A percentile compares a stretch with the other conserved stretches of the same genome.
Evolutionary conservation across 2,113 vertebrate species (phyloP).

Genomic region (Sinocyclocheilus maitianheensis): DNA sequence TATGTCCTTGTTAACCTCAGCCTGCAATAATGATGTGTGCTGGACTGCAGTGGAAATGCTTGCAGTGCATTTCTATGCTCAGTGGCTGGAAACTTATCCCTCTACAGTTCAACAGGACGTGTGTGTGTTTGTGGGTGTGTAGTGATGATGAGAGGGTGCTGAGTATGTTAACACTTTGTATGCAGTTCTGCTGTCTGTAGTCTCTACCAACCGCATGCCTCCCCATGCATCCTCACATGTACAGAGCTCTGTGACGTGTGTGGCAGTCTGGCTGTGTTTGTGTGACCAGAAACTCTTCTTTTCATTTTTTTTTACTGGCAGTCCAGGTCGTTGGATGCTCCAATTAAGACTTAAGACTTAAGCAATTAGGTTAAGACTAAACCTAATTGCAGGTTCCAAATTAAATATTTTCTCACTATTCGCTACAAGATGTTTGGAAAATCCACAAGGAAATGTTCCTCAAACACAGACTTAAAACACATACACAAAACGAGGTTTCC

Average conservation of each 20-base stretch:
- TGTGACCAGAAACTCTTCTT: neutral
- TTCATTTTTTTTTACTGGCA: neutral
- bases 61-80: conserved; percentile 35
- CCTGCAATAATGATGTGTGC: conserved; percentile 35
- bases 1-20: conserved; percentile 51
- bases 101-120: neutral
- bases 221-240: too few relatives aligned
- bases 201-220: neutral
- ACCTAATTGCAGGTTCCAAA: neutral
- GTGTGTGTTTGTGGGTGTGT: conserved; percentile 23
- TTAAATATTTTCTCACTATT: conserved; percentile 37
- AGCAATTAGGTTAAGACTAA: too few relatives aligned
- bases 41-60: conserved; percentile 29
- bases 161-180: conserved; percentile 19
- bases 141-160: conserved; percentile 18
- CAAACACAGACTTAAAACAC: conserved; percentile 25
- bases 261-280: neutral
- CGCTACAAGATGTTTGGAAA: neutral
- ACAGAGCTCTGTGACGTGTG: neutral
- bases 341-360: neutral
- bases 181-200: neutral
- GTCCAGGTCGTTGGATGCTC: conserved; percentile 19
- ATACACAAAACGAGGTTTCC: conserved; percentile 26
- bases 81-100: conserved; percentile 35
- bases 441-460: conserved; percentile 12